Evolutionary conservation across 2,888 invertebrate genomes (phyloP), one percentile per base, ranked within the genome.

Genomic region (Oxystoma pomonae): DNA sequence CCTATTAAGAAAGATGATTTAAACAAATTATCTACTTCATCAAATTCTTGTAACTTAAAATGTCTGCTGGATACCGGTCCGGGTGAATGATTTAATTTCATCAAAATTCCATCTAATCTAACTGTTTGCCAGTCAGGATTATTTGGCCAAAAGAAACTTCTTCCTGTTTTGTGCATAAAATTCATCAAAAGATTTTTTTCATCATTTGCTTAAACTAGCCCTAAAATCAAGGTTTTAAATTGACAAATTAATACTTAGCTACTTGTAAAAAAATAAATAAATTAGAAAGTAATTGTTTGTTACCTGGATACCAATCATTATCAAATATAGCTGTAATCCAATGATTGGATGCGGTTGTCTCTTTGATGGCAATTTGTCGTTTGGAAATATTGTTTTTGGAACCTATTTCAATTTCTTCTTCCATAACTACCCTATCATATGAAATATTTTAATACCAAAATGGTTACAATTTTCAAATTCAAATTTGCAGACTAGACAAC

Each of bases 261-360:
- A 7, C 35, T 35, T 7, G 35, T 35, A 35, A 12, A 35, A 35
- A 57, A 9, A 20, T 19, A n/a, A 57, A 5, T 16, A 57, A 5
- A 16, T 20, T 1, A 18, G 9, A 2, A 57, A 12, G 5, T 57
- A n/a, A 16, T 21, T 16, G 1, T 17, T 59, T 55, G 16, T 53
- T 60, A 55, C 60, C 55, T 60, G 60, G 60, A 19, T 60, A 55
- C 55, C 56, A 60, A 16, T 55, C 21, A 1, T 60, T 50, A 20
- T 58, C 58, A 22, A 20, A 58, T 58, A 58, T 58, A 20, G 58
- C 58, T 58, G 35, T 21, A 20, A 58, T 58, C 58, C 58, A 58
- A 22, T 58, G 20, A 58, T 58, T 58, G n/a, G n/a, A 17, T 52
- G 16, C 52, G n/a, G n/a, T n/a, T n/a, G n/a, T n/a, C 18, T 18